phyloP scores from a whole-genome alignment of 1,140 invertebrate genomes.

The Nasonia vitripennis region DNA sequence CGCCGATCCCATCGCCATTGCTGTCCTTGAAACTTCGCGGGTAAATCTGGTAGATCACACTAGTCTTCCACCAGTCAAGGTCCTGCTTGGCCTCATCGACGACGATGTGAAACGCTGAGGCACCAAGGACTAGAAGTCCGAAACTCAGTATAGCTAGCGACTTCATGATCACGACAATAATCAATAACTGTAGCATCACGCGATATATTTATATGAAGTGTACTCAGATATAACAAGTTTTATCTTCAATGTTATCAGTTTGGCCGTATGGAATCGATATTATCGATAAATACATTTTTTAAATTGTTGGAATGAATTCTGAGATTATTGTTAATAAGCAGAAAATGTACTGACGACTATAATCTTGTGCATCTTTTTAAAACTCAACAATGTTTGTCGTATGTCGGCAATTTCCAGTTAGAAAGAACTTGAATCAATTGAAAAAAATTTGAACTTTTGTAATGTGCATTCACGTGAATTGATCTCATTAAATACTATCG shows the following conservation, averaged over 20 bases:
- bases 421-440: no score
- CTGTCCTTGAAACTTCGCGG: conserved; percentile 83
- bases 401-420: no score
- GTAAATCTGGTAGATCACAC: conserved; percentile 86
- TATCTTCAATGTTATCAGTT: background rate
- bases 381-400: no score
- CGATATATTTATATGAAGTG: background rate
- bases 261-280: background rate
- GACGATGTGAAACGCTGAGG: background rate
- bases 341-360: background rate
- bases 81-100: background rate
- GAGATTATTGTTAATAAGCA: no score
- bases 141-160: background rate
- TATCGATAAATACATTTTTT: background rate
- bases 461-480: no score
- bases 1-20: conserved; percentile 85
- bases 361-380: no score
- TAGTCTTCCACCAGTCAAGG: conserved; percentile 84
- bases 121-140: background rate
- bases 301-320: no score
- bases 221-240: background rate
- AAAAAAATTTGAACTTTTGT: no score
- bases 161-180: conserved; percentile 12
- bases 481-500: no score
- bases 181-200: background rate